These are phyloP conservation scores for Caenorhabditis doughertyi DNA, from an alignment of 2,888 invertebrate genomes.

Conservation along the genomic window DNA sequence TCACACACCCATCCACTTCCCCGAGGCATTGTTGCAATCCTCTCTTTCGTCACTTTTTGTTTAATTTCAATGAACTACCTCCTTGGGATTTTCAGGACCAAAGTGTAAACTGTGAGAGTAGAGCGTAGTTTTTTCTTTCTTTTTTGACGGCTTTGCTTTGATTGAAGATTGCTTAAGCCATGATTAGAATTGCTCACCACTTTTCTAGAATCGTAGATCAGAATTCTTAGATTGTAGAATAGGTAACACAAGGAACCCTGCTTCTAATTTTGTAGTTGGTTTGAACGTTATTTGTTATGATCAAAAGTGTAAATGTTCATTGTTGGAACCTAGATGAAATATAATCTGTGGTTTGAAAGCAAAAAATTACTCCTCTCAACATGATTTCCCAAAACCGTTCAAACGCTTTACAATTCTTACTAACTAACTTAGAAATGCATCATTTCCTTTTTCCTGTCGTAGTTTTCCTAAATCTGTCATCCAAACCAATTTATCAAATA, in stretches of 20 bases:
- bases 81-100: slow-evolving; percentile 15
- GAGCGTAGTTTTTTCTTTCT: neutral
- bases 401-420: neutral
- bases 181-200: no score
- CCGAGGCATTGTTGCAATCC: slow-evolving; percentile 57
- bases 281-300: no score
- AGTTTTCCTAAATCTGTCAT: neutral
- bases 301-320: no score
- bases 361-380: no score
- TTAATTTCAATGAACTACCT: slow-evolving; percentile 56
- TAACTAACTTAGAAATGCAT: neutral
- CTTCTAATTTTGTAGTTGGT: no score
- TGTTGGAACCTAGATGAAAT: no score
- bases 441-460: neutral
- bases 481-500: slow-evolving; percentile 9
- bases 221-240: no score
- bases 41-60: slow-evolving; percentile 48
- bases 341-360: no score
- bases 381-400: neutral
- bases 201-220: no score
- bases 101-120: slow-evolving; percentile 46
- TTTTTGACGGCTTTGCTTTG: neutral
- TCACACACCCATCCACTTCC: slow-evolving; percentile 45
- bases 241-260: no score
- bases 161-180: neutral